Evolutionary conservation across 2,888 invertebrate species (phyloP).

Genomic region (Cantharis rustica): DNA sequence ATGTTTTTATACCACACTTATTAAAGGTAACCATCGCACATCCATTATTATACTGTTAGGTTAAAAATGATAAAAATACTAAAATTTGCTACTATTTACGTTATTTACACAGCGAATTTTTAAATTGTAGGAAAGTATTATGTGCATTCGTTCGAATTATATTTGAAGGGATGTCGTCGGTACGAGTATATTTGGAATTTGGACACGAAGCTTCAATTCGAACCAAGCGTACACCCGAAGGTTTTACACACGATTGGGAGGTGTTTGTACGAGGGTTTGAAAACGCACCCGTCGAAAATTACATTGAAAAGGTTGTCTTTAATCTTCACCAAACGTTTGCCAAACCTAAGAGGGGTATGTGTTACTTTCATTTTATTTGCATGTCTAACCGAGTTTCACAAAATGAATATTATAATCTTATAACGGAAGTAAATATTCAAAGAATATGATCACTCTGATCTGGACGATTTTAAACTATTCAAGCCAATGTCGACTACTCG

Average conservation of each 20-base stretch:
- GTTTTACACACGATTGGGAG: constrained; percentile 98
- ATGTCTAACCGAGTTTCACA: not conserved
- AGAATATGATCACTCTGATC: not conserved
- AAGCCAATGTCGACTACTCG: not conserved
- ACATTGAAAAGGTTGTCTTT: constrained; percentile 92
- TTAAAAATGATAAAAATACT: not conserved
- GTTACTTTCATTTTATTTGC: not conserved
- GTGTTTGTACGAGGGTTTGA: constrained; percentile 90
- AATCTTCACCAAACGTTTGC: constrained; percentile 90
- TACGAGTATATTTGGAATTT: constrained; percentile 86
- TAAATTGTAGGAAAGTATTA: not conserved
- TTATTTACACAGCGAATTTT: not conserved
- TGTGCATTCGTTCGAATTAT: not conserved
- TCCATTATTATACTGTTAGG: not conserved
- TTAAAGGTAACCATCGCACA: not conserved
- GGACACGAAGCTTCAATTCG: constrained; percentile 87
- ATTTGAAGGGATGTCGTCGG: constrained; percentile 56
- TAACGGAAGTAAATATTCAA: not conserved
- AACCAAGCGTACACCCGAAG: constrained; percentile 81
- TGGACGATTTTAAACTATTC: too few relatives aligned
- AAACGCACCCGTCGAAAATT: constrained; percentile 84
- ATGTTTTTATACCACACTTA: not conserved
- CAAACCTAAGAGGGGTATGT: constrained; percentile 85
- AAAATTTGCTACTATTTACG: not conserved
- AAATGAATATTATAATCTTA: constrained; percentile 46